Base-by-base conservation (phyloP, 1,140 invertebrate genomes). In the Orius insidiosus region DNA sequence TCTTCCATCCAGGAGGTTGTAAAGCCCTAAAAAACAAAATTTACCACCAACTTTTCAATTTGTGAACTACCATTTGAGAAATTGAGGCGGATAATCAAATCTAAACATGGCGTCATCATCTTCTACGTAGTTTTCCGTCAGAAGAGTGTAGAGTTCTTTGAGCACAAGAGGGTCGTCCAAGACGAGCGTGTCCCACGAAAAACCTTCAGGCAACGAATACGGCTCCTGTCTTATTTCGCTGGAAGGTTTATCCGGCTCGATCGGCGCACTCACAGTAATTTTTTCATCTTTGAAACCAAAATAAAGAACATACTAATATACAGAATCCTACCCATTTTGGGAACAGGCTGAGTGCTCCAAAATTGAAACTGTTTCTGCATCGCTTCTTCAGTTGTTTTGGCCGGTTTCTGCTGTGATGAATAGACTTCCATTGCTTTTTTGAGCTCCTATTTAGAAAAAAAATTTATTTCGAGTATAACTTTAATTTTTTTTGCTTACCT, bases 41-140 rank as follows among this genome's bases (percentile, higher is more conserved):
- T 33, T 7, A n/a, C 6, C 32, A 7, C n/a, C 6, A 33, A 33
- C n/a, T n/a, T 33, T 7, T 33, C 32, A 33, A 33, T 7, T 33
- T 33, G 32, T 33, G 32, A n/a, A 33, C 61, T 63, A 85, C 94
- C 95, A 98, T 66, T 88, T 84, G 4, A 98, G 68, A 68, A 98
- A 98, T 52, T 90, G 81, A 5, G 87, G 82, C 54, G 92, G 92
- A 66, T 98, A 98, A 65, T 98, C 94, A 71, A 98, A 99, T 53
- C 96, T 79, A 63, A 99, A 99, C 90, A 99, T 98, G 56, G 90
- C 90, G 66, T 99, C 96, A 63, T 99, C 96, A 69, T 99, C 96
- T 68, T 99, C 96, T 2, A 99, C 96, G 68, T 99, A 99, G 65
- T 99, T 99, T 61, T 98, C 93, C 64, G 93, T 95, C 2, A 99